A percentile compares a stretch with the other conserved stretches of the same genome.
Conservation (phyloP, 1,140 invertebrate genomes). For the Aphis craccivora region DNA sequence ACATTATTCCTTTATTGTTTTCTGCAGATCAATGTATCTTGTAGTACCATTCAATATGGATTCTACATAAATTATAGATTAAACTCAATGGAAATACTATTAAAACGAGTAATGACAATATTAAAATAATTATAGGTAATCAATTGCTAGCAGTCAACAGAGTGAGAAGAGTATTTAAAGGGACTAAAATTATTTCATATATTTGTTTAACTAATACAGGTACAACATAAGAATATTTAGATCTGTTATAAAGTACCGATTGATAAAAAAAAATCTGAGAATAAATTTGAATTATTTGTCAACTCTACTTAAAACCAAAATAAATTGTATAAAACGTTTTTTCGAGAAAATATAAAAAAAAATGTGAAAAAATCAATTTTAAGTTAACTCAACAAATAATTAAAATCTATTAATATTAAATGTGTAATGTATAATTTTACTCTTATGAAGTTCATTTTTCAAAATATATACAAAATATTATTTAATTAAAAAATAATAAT, state of each 20-base stretch:
- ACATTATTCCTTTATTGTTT: background rate
- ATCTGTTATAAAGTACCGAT: background rate
- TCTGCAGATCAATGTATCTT: background rate
- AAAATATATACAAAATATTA: no score
- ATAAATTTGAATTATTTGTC: no score
- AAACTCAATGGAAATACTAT: background rate
- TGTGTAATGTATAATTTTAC: no score
- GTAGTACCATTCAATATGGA: background rate
- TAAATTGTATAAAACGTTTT: background rate
- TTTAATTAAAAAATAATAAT: no score
- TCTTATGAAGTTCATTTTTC: no score
- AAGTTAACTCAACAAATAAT: no score
- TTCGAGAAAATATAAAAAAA: background rate
- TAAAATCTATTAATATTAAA: no score
- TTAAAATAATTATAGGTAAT: background rate
- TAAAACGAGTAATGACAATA: background rate
- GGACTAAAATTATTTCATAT: background rate
- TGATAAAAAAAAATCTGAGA: background rate
- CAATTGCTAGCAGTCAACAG: background rate
- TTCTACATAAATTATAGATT: no score
- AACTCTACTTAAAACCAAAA: background rate
- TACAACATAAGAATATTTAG: background rate
- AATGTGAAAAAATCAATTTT: background rate
- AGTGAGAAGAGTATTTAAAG: background rate
- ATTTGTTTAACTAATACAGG: background rate